Percentiles rank a stretch among this genome's conserved stretches.
Evolutionary conservation across 1,140 invertebrate species (phyloP).

Genomic region (Gonatopus flavifemur): DNA sequence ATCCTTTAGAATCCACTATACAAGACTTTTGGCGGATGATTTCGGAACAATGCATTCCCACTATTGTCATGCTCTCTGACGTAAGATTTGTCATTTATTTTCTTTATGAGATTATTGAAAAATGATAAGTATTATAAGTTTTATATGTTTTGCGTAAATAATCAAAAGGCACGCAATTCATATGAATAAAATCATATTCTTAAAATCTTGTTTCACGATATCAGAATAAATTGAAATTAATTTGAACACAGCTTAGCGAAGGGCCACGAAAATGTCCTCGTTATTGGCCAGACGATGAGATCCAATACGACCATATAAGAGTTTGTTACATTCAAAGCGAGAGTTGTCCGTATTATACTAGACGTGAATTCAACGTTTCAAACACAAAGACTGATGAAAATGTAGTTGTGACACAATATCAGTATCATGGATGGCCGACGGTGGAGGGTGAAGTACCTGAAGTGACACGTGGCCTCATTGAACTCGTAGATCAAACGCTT

Average conservation of each 20-base stretch:
- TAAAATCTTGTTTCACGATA: too few species aligned
- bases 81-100: conserved; percentile 60
- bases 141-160: neutral
- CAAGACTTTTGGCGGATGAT: conserved; percentile 97
- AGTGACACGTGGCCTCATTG: conserved; percentile 79
- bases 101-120: neutral
- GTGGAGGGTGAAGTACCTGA: conserved; percentile 84
- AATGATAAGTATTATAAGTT: neutral
- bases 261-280: conserved; percentile 78
- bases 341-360: conserved; percentile 83
- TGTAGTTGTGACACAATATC: conserved; percentile 77
- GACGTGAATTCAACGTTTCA: conserved; percentile 78
- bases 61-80: conserved; percentile 93
- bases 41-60: conserved; percentile 86
- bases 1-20: conserved; percentile 86
- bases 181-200: neutral
- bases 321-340: conserved; percentile 86
- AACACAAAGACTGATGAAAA: conserved; percentile 74
- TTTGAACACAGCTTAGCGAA: conserved; percentile 64
- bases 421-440: conserved; percentile 88
- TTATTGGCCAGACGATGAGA: conserved; percentile 91
- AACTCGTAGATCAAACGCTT: conserved; percentile 74
- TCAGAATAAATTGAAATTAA: too few species aligned
- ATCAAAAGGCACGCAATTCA: neutral
- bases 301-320: conserved; percentile 78